A percentile compares a stretch with the other conserved stretches of the same genome.
Conservation (phyloP, 2,113 vertebrate genomes). For the Pygoscelis adeliae region DNA sequence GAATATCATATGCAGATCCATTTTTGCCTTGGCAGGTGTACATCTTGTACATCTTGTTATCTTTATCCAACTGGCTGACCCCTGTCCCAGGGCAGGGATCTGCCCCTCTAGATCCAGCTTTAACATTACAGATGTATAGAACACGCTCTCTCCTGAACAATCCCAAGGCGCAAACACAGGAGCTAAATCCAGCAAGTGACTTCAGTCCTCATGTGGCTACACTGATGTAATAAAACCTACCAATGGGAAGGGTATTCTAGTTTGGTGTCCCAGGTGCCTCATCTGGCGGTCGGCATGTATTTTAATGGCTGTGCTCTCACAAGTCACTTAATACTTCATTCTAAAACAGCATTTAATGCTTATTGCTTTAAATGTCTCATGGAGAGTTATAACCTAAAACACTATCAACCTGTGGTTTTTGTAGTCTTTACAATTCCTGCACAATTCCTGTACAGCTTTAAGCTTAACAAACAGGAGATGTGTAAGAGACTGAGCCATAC, state of each 20-base stretch:
- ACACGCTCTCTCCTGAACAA: background rate
- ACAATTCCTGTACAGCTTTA: background rate
- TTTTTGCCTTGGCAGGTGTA: background rate
- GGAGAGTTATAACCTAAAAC: background rate
- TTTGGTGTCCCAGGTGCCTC: background rate
- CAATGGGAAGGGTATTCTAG: background rate
- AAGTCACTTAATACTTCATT: background rate
- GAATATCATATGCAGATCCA: background rate
- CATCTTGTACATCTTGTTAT: background rate
- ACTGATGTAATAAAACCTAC: background rate
- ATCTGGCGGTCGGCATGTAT: background rate
- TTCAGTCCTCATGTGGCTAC: background rate
- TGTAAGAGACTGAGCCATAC: background rate
- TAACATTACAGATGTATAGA: background rate
- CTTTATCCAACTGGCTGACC: background rate
- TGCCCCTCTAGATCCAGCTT: background rate
- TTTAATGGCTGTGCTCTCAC: background rate
- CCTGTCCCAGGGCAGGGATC: background rate
- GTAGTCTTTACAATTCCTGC: background rate
- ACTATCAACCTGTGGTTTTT: background rate
- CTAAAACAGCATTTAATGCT: background rate
- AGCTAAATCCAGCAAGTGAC: rapidly evolving
- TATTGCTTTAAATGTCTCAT: background rate
- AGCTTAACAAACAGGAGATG: background rate
- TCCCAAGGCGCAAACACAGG: rapidly evolving